These are phyloP conservation scores for Muntiacus reevesi DNA, from an alignment of 2,113 vertebrate genomes.

Conservation along the genomic window DNA sequence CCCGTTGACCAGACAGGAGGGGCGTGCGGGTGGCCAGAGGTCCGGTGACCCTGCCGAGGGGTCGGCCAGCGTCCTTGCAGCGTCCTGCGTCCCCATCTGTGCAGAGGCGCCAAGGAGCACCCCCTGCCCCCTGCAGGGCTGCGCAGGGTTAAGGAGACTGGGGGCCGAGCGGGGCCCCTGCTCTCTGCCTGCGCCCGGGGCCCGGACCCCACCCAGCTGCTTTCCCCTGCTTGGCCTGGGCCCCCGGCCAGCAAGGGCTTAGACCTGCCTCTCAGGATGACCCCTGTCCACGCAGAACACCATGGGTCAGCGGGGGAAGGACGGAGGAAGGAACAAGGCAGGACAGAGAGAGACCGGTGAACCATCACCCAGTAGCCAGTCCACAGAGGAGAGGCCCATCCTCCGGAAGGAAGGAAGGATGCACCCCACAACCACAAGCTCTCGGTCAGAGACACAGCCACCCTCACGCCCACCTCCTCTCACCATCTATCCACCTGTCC, in stretches of 20 bases:
- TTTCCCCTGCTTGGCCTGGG: neutral
- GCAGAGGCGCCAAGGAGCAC: neutral
- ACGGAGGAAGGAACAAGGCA: too few species aligned
- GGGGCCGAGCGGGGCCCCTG: fast-evolving
- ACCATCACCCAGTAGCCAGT: neutral
- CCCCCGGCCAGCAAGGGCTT: neutral
- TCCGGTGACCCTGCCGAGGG: neutral
- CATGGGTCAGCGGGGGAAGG: neutral
- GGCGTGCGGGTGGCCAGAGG: neutral
- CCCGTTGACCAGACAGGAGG: neutral
- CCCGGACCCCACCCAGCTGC: neutral
- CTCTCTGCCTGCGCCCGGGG: neutral
- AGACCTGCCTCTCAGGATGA: neutral
- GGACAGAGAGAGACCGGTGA: neutral
- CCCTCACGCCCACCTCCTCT: neutral
- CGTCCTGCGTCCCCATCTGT: neutral
- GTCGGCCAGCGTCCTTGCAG: neutral
- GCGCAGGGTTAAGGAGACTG: neutral
- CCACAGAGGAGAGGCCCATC: too few species aligned
- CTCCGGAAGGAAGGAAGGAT: neutral
- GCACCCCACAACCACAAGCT: neutral
- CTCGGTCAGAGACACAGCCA: neutral
- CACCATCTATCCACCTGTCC: neutral
- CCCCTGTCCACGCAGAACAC: neutral
- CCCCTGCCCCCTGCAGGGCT: fast-evolving